Percentiles rank a stretch among this genome's conserved stretches.
Evolutionary conservation across 2,888 invertebrate species (phyloP).

Genomic region (Latrodectus elegans): DNA sequence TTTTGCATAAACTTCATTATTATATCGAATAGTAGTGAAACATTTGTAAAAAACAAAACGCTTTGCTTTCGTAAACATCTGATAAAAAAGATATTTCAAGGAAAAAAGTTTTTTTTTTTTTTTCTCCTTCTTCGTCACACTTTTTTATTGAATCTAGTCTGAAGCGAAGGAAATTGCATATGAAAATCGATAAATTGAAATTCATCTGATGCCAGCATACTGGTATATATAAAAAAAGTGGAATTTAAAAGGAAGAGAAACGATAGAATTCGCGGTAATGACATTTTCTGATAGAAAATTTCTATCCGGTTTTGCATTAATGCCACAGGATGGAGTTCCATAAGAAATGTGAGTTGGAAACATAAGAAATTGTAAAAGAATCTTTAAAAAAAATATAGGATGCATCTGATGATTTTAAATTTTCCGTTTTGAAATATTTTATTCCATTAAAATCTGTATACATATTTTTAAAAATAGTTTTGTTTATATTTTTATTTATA

Average conservation of each 20-base stretch:
- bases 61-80: not conserved
- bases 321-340: conserved; percentile 3
- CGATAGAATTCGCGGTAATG: conserved; percentile 37
- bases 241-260: conserved; percentile 16
- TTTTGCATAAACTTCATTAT: no score
- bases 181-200: conserved; percentile 51
- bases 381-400: conserved; percentile 16
- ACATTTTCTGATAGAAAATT: conserved; percentile 56
- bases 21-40: no score
- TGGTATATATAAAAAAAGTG: conserved; percentile 5
- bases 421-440: no score
- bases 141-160: not conserved
- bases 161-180: conserved; percentile 15
- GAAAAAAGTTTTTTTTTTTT: not conserved
- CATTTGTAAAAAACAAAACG: no score
- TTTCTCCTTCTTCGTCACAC: not conserved
- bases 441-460: no score
- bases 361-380: conserved; percentile 29
- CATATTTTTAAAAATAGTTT: no score
- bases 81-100: not conserved
- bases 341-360: conserved; percentile 16
- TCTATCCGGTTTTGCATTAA: conserved; percentile 56
- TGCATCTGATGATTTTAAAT: conserved; percentile 5
- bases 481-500: no score
- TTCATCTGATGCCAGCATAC: conserved; percentile 38